phyloP scores from a whole-genome alignment of 2,888 invertebrate genomes.

The Sesamia inferens region DNA sequence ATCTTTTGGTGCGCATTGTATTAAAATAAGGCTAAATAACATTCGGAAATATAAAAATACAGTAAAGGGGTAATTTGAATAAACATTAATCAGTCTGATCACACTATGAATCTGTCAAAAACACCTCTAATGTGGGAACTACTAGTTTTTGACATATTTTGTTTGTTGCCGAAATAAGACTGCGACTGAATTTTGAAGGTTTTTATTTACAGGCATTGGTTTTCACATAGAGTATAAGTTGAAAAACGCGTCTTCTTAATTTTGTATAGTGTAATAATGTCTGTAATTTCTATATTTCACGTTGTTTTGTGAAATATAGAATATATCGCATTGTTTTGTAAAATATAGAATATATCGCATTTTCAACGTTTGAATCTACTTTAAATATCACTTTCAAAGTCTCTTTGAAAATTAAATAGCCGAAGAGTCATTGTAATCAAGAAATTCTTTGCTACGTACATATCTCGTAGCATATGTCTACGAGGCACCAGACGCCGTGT shows the following conservation, averaged over 20 bases:
- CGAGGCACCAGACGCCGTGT: conserved; percentile 39
- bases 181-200: too few species aligned
- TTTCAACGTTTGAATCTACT: neutral
- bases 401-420: neutral
- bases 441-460: conserved; percentile 20
- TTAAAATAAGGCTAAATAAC: neutral
- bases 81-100: too few species aligned
- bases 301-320: too few species aligned
- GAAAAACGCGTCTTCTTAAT: neutral
- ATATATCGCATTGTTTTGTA: too few species aligned
- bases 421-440: neutral
- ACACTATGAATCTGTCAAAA: too few species aligned
- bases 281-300: neutral
- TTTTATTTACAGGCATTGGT: too few species aligned
- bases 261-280: neutral
- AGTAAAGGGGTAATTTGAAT: too few species aligned
- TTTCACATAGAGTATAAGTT: neutral
- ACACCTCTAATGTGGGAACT: too few species aligned
- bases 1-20: neutral
- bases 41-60: neutral
- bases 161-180: too few species aligned
- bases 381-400: neutral
- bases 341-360: too few species aligned
- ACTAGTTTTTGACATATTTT: too few species aligned
- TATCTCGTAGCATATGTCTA: conserved; percentile 48